Percentiles rank a stretch among this genome's conserved stretches.
Evolutionary conservation across 2,113 vertebrate species (phyloP).

Genomic region (Perca fluviatilis): DNA sequence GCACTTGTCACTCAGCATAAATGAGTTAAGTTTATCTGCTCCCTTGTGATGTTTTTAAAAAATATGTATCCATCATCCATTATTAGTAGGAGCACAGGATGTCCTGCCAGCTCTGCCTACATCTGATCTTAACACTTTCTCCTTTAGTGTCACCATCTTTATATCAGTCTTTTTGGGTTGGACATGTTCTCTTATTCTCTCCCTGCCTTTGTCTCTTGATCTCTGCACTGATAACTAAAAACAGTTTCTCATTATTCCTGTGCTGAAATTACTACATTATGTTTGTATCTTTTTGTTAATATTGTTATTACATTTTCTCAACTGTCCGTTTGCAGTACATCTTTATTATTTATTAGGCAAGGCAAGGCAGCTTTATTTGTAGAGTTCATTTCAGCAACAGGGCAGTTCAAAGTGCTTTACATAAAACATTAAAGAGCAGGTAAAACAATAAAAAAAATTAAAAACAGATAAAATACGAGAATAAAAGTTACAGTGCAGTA

Average conservation of each 20-base stretch:
- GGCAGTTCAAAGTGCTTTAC: too few relatives aligned
- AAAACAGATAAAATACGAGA: too few relatives aligned
- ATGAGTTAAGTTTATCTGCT: background rate
- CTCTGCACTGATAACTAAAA: background rate
- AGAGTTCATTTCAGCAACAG: too few relatives aligned
- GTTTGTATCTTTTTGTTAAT: background rate
- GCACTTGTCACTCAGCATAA: background rate
- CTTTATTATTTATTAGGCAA: too few relatives aligned
- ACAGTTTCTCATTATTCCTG: background rate
- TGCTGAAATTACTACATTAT: background rate
- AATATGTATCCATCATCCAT: constrained; percentile 3
- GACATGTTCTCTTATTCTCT: background rate
- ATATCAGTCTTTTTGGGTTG: background rate
- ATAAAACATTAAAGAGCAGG: too few relatives aligned
- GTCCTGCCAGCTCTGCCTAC: constrained; percentile 6
- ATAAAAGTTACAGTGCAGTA: too few relatives aligned
- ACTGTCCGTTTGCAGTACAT: background rate
- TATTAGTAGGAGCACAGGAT: background rate
- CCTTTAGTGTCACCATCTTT: background rate
- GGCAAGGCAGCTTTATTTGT: too few relatives aligned
- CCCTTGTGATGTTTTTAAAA: background rate
- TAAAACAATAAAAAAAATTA: too few relatives aligned
- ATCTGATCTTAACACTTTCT: background rate
- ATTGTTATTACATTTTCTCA: background rate
- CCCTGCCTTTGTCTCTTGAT: background rate